Conservation (phyloP, 1,140 invertebrate species). For the Neodiprion pinetum region DNA sequence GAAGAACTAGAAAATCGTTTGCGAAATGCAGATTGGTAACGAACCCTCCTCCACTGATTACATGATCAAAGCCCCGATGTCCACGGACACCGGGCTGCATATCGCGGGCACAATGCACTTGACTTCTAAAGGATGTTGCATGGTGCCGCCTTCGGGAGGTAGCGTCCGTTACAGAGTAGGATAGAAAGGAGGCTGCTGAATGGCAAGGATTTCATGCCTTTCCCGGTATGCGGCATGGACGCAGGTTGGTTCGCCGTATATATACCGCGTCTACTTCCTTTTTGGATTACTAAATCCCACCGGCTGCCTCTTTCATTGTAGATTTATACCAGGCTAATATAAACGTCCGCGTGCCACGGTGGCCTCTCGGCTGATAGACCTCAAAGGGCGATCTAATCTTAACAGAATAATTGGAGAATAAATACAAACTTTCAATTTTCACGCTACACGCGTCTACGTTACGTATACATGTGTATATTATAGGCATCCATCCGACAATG, state of each 20-base stretch:
- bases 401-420: no score
- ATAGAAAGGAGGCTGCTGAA: conserved; percentile 37
- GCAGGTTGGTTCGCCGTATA: background rate
- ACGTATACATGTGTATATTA: no score
- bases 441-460: no score
- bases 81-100: background rate
- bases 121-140: conserved; percentile 42
- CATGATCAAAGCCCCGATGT: background rate
- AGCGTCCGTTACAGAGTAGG: background rate
- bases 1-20: background rate
- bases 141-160: conserved; percentile 36
- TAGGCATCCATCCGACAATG: no score
- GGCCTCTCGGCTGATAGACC: no score
- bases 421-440: no score
- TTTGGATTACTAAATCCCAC: no score
- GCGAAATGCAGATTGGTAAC: background rate
- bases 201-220: conserved; percentile 46
- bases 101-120: conserved; percentile 37
- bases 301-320: no score
- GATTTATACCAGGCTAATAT: no score
- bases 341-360: no score
- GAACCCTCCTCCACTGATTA: background rate
- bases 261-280: no score
- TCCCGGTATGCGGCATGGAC: conserved; percentile 34
- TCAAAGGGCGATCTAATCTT: no score